Conservation (phyloP, 2,113 vertebrate genomes). For the Anolis sagrei region DNA sequence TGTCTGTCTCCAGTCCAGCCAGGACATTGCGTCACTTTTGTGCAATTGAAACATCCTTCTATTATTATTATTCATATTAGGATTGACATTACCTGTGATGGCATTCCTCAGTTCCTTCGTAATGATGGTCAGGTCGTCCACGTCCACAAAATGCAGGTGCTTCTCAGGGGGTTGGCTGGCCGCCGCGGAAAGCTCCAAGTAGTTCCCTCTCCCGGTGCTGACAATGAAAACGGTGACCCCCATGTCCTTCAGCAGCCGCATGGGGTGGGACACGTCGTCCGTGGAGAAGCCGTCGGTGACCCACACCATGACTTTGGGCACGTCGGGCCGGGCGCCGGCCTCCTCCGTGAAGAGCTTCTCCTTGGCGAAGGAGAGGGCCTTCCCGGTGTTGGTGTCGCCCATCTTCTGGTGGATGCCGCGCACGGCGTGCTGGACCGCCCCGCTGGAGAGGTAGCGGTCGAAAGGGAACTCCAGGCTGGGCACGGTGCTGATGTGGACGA, state of each 20-base stretch:
- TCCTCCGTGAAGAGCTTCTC: constrained; percentile 73
- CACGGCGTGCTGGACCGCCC: constrained; percentile 77
- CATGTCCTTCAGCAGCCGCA: constrained; percentile 83
- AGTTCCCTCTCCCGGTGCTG: constrained; percentile 89
- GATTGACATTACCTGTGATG: constrained; percentile 82
- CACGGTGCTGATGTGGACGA: constrained; percentile 89
- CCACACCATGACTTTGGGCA: constrained; percentile 94
- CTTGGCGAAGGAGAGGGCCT: constrained; percentile 81
- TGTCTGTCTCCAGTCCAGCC: no score
- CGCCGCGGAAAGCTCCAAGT: constrained; percentile 83
- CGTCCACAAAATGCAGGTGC: constrained; percentile 92
- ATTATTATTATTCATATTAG: no score
- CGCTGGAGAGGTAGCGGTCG: constrained; percentile 63
- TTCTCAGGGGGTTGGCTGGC: constrained; percentile 82
- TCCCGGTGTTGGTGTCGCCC: constrained; percentile 93
- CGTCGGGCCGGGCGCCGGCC: constrained; percentile 74
- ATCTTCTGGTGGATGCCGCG: constrained; percentile 78
- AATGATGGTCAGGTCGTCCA: constrained; percentile 91
- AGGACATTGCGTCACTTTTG: no score
- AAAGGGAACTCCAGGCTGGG: constrained; percentile 91
- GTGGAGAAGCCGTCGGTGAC: constrained; percentile 93
- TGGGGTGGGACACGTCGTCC: constrained; percentile 84
- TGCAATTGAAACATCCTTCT: no score
- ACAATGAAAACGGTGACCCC: constrained; percentile 89
- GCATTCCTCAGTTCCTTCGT: constrained; percentile 81